Base-by-base conservation (phyloP, 2,888 invertebrate genomes). In the Julus scandinavius region DNA sequence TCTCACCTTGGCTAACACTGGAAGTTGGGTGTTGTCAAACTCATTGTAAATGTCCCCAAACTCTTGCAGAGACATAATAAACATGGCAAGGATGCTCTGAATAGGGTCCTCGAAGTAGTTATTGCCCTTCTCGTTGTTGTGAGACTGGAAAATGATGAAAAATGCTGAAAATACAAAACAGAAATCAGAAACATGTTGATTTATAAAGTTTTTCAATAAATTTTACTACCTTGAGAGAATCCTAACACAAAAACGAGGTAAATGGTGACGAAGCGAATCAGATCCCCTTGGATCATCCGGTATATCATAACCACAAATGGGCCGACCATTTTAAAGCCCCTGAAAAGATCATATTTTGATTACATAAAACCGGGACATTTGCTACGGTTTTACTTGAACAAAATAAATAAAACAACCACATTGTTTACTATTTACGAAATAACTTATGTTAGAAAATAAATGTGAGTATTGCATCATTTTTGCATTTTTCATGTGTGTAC, bases 261-360 rank as follows among this genome's bases (percentile, higher is more conserved):
- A 91, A 99, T 99, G 86, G 96, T 96, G 89, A 98, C 98, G 92
- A 99, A 99, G 90, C 99, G 94, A 45, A 99, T 93, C 50, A 99
- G 94, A 93, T 99, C 99, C 88, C 99, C 98, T 95, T 96, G 96
- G 87, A 99, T 96, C 98, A 99, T 99, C 90, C 98, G 95, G 93
- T 99, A 99, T 91, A 99, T 98, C 99, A 99, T 99, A 90, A 99
- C 97, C n/a, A 99, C 99, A 94, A 99, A 99, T 0, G 99, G 99
- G 4, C 99, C 99, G 0, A 99, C 98, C 0, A 98, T 97, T 93
- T 98, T 98, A 93, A 99, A 98, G 17, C 98, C 99, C 91, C 99
- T 98, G 93, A 83, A 85, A 85, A 94, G 93, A 90, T 50, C 50
- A 50, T 50, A 11, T 50, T 50, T n/a, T n/a, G n/a, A n/a, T n/a